Percentiles rank a stretch among this genome's conserved stretches.
Evolutionary conservation across 2,797 vertebrate genomes (phyloP).

Genomic region (Liparis tanakae): DNA sequence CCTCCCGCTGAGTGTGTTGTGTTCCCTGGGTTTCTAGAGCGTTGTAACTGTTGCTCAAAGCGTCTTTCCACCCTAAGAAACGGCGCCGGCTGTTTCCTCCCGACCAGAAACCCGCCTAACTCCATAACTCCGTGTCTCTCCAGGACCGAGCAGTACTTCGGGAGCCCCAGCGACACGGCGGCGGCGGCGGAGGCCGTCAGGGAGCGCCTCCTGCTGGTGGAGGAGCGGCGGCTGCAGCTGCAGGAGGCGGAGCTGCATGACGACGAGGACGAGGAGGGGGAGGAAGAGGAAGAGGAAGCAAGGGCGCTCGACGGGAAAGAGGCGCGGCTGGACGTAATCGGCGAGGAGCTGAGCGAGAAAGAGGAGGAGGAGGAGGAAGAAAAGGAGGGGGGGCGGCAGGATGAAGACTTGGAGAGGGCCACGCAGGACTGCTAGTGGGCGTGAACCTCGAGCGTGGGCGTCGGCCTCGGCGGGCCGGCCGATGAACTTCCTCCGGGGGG

Average conservation of each 20-base stretch:
- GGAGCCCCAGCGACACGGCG: slow-evolving; percentile 93
- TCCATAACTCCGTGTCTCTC: background rate
- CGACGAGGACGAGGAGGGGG: slow-evolving; percentile 78
- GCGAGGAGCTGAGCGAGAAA: slow-evolving; percentile 85
- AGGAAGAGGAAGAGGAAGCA: slow-evolving; percentile 77
- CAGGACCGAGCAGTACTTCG: slow-evolving; percentile 97
- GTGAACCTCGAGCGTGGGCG: slow-evolving; percentile 2
- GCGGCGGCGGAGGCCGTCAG: slow-evolving; percentile 92
- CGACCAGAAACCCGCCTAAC: background rate
- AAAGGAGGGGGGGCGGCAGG: slow-evolving; percentile 50
- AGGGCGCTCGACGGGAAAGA: slow-evolving; percentile 67
- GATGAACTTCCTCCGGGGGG: background rate
- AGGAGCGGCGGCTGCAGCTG: slow-evolving; percentile 88
- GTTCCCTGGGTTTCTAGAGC: no score
- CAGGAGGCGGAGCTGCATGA: slow-evolving; percentile 61
- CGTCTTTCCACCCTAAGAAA: background rate
- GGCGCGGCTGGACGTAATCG: slow-evolving; percentile 78
- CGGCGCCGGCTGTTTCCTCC: background rate
- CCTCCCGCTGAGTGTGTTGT: no score
- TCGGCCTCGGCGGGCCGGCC: slow-evolving; percentile 26
- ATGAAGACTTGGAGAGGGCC: slow-evolving; percentile 55
- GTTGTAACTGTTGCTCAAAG: background rate
- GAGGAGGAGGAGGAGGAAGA: slow-evolving; percentile 73
- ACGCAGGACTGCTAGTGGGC: slow-evolving; percentile 68
- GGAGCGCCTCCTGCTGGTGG: slow-evolving; percentile 94